Conservation (phyloP, 2,797 vertebrate species). For the Crenichthys baileyi region DNA sequence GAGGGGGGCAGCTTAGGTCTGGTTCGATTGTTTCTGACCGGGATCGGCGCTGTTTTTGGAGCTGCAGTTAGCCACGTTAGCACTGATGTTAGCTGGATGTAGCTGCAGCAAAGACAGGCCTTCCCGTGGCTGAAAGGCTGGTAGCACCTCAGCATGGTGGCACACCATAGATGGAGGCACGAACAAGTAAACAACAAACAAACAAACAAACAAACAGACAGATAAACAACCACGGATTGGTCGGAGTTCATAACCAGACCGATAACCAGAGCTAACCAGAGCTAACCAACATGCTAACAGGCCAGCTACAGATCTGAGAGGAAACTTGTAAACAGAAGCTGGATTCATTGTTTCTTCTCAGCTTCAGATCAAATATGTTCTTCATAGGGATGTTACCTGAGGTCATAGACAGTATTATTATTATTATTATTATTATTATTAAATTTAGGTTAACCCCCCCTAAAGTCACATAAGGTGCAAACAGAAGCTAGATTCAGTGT, state of each 20-base stretch:
- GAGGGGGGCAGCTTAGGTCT: neutral
- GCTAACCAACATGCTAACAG: conserved; percentile 6
- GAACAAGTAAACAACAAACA: neutral
- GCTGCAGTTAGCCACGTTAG: conserved; percentile 40
- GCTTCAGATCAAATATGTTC: too few species aligned
- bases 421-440: too few species aligned
- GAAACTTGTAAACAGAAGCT: conserved; percentile 20
- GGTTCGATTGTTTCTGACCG: neutral
- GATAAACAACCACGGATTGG: neutral
- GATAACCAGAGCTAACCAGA: too few species aligned
- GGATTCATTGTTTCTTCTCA: too few species aligned
- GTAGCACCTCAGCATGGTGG: neutral
- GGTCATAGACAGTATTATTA: too few species aligned
- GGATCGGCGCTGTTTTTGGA: neutral
- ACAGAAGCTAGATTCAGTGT: too few species aligned
- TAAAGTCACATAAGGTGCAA: too few species aligned
- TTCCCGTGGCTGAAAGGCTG: conserved; percentile 21
- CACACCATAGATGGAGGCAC: neutral
- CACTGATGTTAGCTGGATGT: conserved; percentile 38
- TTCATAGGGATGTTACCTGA: too few species aligned
- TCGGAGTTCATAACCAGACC: fast-evolving
- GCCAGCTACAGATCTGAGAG: neutral
- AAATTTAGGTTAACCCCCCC: too few species aligned
- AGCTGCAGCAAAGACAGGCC: conserved; percentile 35
- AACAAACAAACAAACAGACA: too few species aligned